phyloP scores from a whole-genome alignment of 2,888 invertebrate species.

The Bruchidius siliquastri region DNA sequence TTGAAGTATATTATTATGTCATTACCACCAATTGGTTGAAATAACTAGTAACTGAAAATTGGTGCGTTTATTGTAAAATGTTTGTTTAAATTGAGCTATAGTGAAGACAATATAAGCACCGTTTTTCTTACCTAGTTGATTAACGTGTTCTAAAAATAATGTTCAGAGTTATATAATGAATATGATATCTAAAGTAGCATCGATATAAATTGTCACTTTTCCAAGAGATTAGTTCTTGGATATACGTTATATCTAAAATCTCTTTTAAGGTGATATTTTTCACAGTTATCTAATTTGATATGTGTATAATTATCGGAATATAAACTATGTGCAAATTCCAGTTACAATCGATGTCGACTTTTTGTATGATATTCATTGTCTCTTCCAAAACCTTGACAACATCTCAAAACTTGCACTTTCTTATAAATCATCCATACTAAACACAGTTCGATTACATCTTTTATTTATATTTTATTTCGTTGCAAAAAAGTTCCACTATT shows the following conservation, averaged over 20 bases:
- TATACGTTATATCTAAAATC: too few species aligned
- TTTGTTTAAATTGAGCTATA: not conserved
- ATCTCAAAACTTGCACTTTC: not conserved
- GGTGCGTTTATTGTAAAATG: not conserved
- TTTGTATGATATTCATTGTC: not conserved
- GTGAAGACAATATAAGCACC: too few species aligned
- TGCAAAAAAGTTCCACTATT: not conserved
- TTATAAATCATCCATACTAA: not conserved
- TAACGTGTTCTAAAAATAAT: not conserved
- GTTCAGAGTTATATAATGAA: not conserved
- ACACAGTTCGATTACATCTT: not conserved
- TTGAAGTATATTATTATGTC: not conserved
- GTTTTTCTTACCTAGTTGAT: not conserved
- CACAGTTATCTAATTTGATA: too few species aligned
- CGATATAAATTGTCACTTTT: too few species aligned
- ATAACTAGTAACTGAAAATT: not conserved
- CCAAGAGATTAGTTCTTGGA: too few species aligned
- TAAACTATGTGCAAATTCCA: too few species aligned
- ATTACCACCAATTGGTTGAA: not conserved
- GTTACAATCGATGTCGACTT: not conserved
- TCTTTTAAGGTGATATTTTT: too few species aligned
- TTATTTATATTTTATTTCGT: not conserved
- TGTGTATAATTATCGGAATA: too few species aligned
- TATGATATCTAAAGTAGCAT: not conserved
- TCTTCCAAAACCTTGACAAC: not conserved